Conservation (phyloP, 2,113 vertebrate genomes). For the Anarhynchus alexandrinus region DNA sequence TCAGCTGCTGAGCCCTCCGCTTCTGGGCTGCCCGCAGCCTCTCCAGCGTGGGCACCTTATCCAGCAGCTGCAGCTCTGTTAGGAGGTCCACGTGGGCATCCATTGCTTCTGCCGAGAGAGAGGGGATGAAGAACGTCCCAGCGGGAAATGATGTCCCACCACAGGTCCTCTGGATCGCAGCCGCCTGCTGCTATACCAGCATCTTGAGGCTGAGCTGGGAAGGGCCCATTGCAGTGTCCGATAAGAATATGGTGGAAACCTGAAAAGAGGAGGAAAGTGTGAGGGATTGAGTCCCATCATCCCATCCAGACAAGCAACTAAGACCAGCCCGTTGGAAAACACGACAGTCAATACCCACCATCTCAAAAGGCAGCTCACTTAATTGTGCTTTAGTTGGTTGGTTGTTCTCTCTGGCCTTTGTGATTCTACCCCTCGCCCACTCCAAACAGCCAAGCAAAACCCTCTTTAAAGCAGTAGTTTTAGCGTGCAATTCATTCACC, state of each 20-base stretch:
- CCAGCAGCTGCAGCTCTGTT: slow-evolving; percentile 94
- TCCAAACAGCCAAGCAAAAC: background rate
- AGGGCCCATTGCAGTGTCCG: background rate
- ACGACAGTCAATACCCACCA: background rate
- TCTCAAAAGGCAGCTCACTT: background rate
- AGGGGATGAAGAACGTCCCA: background rate
- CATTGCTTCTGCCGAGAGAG: slow-evolving; percentile 66
- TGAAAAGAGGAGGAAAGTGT: background rate
- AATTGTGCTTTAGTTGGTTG: background rate
- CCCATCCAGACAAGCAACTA: rapidly evolving
- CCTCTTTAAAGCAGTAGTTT: background rate
- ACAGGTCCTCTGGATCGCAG: background rate
- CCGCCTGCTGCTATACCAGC: slow-evolving; percentile 48
- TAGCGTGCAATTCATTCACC: rapidly evolving
- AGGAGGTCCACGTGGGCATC: slow-evolving; percentile 93
- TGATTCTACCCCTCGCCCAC: background rate
- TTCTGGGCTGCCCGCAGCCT: slow-evolving; percentile 92
- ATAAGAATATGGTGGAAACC: slow-evolving; percentile 33
- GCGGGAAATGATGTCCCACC: background rate
- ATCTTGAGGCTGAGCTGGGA: background rate
- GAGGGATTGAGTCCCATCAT: background rate
- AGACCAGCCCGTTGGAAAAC: background rate
- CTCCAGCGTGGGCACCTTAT: slow-evolving; percentile 94
- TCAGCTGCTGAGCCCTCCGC: slow-evolving; percentile 92
- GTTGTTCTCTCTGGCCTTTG: background rate